These are phyloP conservation scores for Nomada ferruginata DNA, from an alignment of 2,888 invertebrate species.

Conservation along the genomic window DNA sequence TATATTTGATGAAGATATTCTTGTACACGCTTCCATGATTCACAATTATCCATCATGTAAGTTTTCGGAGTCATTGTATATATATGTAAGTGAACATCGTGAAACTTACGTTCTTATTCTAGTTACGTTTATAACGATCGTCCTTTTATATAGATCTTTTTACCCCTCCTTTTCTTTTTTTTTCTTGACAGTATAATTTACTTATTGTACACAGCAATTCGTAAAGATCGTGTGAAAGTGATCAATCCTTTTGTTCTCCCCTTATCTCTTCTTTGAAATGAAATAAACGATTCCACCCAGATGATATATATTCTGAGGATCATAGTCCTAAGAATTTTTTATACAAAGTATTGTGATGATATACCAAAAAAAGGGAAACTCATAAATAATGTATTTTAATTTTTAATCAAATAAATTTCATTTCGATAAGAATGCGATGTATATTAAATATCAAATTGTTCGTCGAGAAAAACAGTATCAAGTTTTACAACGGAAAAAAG, in stretches of 20 bases:
- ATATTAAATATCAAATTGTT: background rate
- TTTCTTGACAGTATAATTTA: constrained; percentile 26
- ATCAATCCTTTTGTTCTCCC: constrained; percentile 29
- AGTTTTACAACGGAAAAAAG: background rate
- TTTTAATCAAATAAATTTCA: constrained; percentile 78
- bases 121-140: constrained; percentile 19
- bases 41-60: constrained; percentile 56
- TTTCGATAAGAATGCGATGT: constrained; percentile 66
- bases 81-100: constrained; percentile 50
- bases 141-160: constrained; percentile 14
- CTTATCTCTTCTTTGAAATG: constrained; percentile 16
- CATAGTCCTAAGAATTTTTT: constrained; percentile 75
- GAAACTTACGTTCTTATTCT: constrained; percentile 40
- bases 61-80: constrained; percentile 44
- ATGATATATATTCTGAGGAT: constrained; percentile 65
- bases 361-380: constrained; percentile 71
- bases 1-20: constrained; percentile 62
- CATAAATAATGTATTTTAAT: constrained; percentile 78
- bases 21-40: constrained; percentile 62
- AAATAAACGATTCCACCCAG: constrained; percentile 66
- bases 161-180: constrained; percentile 4
- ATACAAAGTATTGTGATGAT: constrained; percentile 75
- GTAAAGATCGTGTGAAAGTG: constrained; percentile 58
- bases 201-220: constrained; percentile 42
- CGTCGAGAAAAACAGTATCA: background rate